Conservation (phyloP, 2,888 invertebrate species). For the Drosophila helvetica region DNA sequence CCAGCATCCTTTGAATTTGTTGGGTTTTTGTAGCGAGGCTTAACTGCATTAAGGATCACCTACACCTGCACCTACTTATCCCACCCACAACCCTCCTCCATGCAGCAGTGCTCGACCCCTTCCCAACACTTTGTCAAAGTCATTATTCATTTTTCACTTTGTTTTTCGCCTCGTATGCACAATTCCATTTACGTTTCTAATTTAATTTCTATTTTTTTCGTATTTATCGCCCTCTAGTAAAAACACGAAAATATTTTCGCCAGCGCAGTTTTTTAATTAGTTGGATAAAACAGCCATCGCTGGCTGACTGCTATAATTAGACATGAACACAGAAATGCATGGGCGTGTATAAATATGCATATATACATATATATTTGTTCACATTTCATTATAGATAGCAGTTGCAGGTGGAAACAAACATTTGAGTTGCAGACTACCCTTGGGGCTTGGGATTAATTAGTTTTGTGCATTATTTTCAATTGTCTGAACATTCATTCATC, state of each 20-base stretch:
- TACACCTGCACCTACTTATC: slow-evolving; percentile 36
- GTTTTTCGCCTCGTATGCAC: slow-evolving; percentile 62
- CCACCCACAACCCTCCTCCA: background rate
- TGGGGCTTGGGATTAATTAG: slow-evolving; percentile 11
- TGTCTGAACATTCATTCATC: too few species aligned
- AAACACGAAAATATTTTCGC: slow-evolving; percentile 73
- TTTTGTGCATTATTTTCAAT: background rate
- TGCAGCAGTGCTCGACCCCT: background rate
- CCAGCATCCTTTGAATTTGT: slow-evolving; percentile 33
- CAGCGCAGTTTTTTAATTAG: slow-evolving; percentile 71
- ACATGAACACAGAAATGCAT: slow-evolving; percentile 7
- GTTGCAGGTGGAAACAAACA: background rate
- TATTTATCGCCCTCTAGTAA: slow-evolving; percentile 38
- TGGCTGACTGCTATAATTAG: slow-evolving; percentile 41
- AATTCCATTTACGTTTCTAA: slow-evolving; percentile 74
- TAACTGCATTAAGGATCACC: slow-evolving; percentile 53
- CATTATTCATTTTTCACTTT: slow-evolving; percentile 66
- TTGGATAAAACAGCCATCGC: slow-evolving; percentile 30
- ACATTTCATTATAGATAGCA: slow-evolving; percentile 16
- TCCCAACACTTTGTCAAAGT: slow-evolving; percentile 10
- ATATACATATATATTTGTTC: slow-evolving; percentile 5
- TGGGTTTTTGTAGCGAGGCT: slow-evolving; percentile 46
- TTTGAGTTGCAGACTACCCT: background rate
- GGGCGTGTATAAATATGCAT: slow-evolving; percentile 10
- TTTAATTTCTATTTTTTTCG: slow-evolving; percentile 47